Base-by-base conservation (phyloP, 2,113 vertebrate genomes). In the Microcebus jonahi region DNA sequence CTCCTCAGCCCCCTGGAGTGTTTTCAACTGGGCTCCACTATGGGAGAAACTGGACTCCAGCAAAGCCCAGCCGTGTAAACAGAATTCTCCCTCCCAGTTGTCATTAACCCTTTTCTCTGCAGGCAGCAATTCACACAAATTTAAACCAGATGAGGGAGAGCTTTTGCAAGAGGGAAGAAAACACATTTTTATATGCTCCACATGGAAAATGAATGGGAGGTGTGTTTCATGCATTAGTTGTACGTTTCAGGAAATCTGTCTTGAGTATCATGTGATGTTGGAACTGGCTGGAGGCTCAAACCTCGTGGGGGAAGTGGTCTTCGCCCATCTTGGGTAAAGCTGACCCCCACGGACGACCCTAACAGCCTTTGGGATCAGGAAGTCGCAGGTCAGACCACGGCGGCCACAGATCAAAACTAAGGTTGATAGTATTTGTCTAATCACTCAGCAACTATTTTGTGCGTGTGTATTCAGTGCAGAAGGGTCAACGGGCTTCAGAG, bases 121-220 rank as follows among this genome's bases (percentile, higher is more conserved):
- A 1, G 97, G 89, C 70, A 96, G 80, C 67, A 29, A 23, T 76
- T 88, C 95, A 88, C 79, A 73, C 94, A 97, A 97, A 98, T 95
- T 67, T 10, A 98, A 98, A 97, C 81, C 98, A 98, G 97, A 98
- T 96, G 97, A 95, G 70, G 36, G 61, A 27, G 14, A 59, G 70
- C 13, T 59, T 93, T 55, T 63, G 50, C 53, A 65, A 95, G 76
- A 55, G 21, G 42, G 18, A 94, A 48, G 76, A 50, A 90, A 86
- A 55, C 2, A 17, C 34, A 63, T 45, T 73, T 97, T 73, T 55
- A 83, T 36, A 65, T 39, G 27, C 39, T 79, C 91, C 73, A 34
- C 45, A 9, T 83, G 95, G 79, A 71, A 82, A 82, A 88, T 1
- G 67, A 67, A 88, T 8, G 53, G 75, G 79, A n/a, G 57, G 36